A percentile compares a stretch with the other conserved stretches of the same genome.
These are phyloP conservation scores for Acanthoscelides obtectus DNA, from an alignment of 2,888 invertebrate genomes.

Conservation along the genomic window DNA sequence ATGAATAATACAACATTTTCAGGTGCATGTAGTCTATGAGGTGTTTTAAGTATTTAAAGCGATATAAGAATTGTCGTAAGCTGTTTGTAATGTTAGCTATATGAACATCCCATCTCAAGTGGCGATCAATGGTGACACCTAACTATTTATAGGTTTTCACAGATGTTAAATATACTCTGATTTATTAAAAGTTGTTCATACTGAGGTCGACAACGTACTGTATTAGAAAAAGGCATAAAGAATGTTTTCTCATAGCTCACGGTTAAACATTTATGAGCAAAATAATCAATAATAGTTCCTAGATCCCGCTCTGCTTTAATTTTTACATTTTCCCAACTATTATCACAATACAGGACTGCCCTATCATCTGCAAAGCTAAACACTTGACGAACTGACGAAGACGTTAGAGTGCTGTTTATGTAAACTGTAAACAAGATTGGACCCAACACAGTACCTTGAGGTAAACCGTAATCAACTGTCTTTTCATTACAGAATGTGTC, in stretches of 20 bases:
- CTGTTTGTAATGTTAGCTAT: too few relatives aligned
- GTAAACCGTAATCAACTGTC: constrained; percentile 3
- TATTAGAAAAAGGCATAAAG: background rate
- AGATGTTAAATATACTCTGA: too few relatives aligned
- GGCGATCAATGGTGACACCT: too few relatives aligned
- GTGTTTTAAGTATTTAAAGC: too few relatives aligned
- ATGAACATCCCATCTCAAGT: too few relatives aligned
- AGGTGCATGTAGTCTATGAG: too few relatives aligned
- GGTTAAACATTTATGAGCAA: constrained; percentile 1
- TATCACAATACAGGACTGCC: constrained; percentile 4
- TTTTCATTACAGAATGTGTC: background rate
- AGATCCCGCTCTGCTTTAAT: constrained; percentile 1
- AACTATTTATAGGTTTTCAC: too few relatives aligned
- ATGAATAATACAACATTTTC: too few relatives aligned
- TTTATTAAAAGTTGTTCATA: too few relatives aligned
- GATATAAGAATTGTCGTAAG: too few relatives aligned
- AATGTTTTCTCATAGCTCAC: constrained; percentile 2
- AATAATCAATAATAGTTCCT: background rate
- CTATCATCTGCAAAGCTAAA: constrained; percentile 7
- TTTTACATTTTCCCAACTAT: constrained; percentile 5
- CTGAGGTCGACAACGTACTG: too few relatives aligned
- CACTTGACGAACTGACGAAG: background rate
- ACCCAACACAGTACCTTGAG: constrained; percentile 5
- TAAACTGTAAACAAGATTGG: constrained; percentile 2
- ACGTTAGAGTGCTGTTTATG: constrained; percentile 1